Conservation (phyloP, 2,888 invertebrate genomes). For the Cenopis cana region DNA sequence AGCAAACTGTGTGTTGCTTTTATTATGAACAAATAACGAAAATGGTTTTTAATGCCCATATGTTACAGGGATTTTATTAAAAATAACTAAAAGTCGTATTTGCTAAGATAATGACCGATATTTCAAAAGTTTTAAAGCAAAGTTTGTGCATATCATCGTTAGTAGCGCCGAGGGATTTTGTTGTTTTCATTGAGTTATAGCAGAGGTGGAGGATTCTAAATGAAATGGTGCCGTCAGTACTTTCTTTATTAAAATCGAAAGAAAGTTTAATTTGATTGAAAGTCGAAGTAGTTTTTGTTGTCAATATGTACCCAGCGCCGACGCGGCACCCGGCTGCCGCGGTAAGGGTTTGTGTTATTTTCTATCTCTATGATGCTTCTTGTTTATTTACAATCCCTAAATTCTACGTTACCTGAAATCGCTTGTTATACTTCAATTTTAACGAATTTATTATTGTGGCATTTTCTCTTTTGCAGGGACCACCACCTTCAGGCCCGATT, state of each 20-base stretch:
- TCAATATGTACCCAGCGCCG: slow-evolving; percentile 89
- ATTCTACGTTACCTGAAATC: slow-evolving; percentile 45
- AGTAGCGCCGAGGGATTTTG: slow-evolving; percentile 70
- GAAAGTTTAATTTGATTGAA: slow-evolving; percentile 72
- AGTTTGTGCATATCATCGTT: slow-evolving; percentile 84
- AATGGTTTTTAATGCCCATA: slow-evolving; percentile 50
- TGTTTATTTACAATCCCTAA: slow-evolving; percentile 47
- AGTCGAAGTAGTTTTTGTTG: slow-evolving; percentile 51
- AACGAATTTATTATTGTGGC: slow-evolving; percentile 53
- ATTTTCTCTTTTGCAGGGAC: slow-evolving; percentile 86
- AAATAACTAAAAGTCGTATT: slow-evolving; percentile 59
- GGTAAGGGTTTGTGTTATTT: slow-evolving; percentile 86
- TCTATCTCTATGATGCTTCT: slow-evolving; percentile 46
- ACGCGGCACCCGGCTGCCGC: slow-evolving; percentile 91
- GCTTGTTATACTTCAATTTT: slow-evolving; percentile 36
- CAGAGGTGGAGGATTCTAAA: slow-evolving; percentile 62
- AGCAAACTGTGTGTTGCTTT: slow-evolving; percentile 66
- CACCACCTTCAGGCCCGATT: slow-evolving; percentile 94
- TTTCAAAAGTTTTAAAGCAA: slow-evolving; percentile 77
- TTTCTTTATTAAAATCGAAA: slow-evolving; percentile 67
- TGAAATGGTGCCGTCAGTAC: slow-evolving; percentile 74
- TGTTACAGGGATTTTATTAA: slow-evolving; percentile 54
- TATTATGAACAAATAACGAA: slow-evolving; percentile 53
- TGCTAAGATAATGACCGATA: slow-evolving; percentile 76
- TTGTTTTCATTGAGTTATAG: slow-evolving; percentile 75